phyloP scores from a whole-genome alignment of 2,888 invertebrate species.

The Encarsia formosa region DNA sequence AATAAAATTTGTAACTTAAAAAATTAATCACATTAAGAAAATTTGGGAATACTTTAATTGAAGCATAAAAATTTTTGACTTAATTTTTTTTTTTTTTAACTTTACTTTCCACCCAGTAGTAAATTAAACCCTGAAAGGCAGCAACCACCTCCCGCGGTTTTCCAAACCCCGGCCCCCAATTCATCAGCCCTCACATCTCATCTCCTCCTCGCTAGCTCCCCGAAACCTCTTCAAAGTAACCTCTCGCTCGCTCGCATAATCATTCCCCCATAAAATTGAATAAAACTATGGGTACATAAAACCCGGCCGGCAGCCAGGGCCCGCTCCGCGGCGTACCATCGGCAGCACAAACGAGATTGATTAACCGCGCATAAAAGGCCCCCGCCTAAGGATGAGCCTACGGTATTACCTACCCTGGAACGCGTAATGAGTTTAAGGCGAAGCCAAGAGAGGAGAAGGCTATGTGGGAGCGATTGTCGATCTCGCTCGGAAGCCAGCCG shows the following conservation, averaged over 20 bases:
- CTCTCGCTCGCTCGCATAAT: not conserved
- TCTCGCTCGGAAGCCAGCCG: constrained; percentile 25
- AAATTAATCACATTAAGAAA: too few relatives aligned
- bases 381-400: too few relatives aligned
- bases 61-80: too few relatives aligned
- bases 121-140: too few relatives aligned
- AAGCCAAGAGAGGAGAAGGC: constrained; percentile 11
- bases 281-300: constrained; percentile 13
- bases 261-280: constrained; percentile 15
- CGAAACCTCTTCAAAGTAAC: not conserved
- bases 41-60: too few relatives aligned
- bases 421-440: constrained; percentile 1
- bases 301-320: not conserved
- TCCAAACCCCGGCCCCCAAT: too few relatives aligned
- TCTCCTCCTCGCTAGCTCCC: not conserved
- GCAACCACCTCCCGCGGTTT: too few relatives aligned
- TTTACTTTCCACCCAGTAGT: too few relatives aligned
- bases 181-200: too few relatives aligned
- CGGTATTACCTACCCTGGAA: not conserved
- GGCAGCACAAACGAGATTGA: constrained; percentile 26
- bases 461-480: constrained; percentile 27
- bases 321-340: constrained; percentile 16
- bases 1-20: too few relatives aligned
- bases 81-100: too few relatives aligned
- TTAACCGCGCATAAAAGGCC: constrained; percentile 28